Conservation (phyloP, 2,888 invertebrate species). For the Apamea monoglypha region DNA sequence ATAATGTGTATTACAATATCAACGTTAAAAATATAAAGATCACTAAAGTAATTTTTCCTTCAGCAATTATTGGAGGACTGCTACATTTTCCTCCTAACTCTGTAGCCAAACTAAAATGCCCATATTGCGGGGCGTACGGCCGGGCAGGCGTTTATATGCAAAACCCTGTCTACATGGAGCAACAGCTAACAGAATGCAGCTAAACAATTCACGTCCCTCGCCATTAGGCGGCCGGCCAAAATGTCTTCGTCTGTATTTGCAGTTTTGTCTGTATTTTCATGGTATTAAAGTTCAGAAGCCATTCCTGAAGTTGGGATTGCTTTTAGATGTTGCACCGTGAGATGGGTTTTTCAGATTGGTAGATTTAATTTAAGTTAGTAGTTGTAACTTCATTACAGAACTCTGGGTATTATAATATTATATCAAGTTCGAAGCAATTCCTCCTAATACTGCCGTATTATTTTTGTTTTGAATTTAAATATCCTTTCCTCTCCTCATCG, state of each 20-base stretch:
- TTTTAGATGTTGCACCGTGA: conserved; percentile 32
- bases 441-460: neutral
- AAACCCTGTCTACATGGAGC: conserved; percentile 60
- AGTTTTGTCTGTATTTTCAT: conserved; percentile 60
- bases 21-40: too few relatives aligned
- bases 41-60: neutral
- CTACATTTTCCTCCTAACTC: conserved; percentile 15
- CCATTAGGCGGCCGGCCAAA: conserved; percentile 81
- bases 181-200: conserved; percentile 58
- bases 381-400: conserved; percentile 9
- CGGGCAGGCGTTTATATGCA: conserved; percentile 63
- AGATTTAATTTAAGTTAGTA: conserved; percentile 30
- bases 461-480: neutral
- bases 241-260: conserved; percentile 73
- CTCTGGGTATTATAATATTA: neutral
- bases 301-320: conserved; percentile 51
- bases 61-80: neutral
- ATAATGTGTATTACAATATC: too few relatives aligned
- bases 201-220: conserved; percentile 72
- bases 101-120: conserved; percentile 49
- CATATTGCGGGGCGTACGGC: conserved; percentile 42
- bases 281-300: conserved; percentile 59
- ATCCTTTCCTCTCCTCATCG: neutral
- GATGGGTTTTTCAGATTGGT: conserved; percentile 37
- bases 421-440: neutral